Evolutionary conservation across 1,140 invertebrate genomes (phyloP), one percentile per base, ranked within the genome.

Genomic region (Pseudachorutes palmiensis): DNA sequence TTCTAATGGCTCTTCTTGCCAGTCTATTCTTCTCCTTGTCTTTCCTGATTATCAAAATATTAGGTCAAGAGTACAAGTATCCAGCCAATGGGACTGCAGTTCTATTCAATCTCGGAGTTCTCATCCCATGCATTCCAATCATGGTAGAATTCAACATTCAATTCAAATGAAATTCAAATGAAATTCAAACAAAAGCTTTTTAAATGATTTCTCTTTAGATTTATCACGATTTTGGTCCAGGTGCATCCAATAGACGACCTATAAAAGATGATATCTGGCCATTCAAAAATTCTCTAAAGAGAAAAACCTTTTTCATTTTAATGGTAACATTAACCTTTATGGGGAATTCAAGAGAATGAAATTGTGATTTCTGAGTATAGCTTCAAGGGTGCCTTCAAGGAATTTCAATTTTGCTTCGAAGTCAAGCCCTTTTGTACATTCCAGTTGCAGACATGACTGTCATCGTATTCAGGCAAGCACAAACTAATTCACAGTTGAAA

Each of bases 401-500:
- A 16, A 22, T 33, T 2, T 32, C 69, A 0, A 55, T 65, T 1
- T 60, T 70, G 29, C 58, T 67, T 33, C 62, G 64, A 9, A 65
- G 41, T 30, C 63, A 63, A 24, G 33, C 70, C 3, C 24, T 69
- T 2, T 29, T 24, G 26, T 66, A 66, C 24, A 19, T 71, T n/a
- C 32, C 63, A 2, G 63, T 71, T 16, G 70, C 62, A 33, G 70
- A 71, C 59, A 63, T 62, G 22, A 60, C 62, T 14, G 70, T 71
- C 16, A 71, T 71, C 41, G 55, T 62, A 1, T 69, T 66, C 61
- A 69, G 64, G 36, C 19, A 45, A 45, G 36, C 36, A 19, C 36
- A 45, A 45, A 45, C 9, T 45, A 45, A 45, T 19, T n/a, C n/a
- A n/a, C n/a, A n/a, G n/a, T 9, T 45, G 36, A 45, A 12, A 9